Evolutionary conservation across 2,888 invertebrate species (phyloP), one percentile per base, ranked within the genome.

Genomic region (Hypomecis atomaria): DNA sequence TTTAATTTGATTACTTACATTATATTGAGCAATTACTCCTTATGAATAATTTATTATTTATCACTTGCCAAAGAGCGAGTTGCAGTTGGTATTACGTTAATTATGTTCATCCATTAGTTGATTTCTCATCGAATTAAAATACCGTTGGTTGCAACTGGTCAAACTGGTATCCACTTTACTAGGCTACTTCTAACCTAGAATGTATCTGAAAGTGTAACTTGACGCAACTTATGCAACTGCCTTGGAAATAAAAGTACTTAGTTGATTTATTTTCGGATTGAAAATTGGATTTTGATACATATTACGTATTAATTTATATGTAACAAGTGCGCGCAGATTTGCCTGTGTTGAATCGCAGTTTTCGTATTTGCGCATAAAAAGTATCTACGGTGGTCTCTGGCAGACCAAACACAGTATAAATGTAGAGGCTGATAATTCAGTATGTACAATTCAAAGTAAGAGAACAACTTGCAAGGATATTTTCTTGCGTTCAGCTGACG

Each of bases 151-250:
- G 57, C 48, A 58, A 43, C 53, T 48, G 1, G 42, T 10, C 40
- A 63, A 63, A 53, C 58, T 54, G 37, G 58, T 58, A 58, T 38
- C 11, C 59, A 64, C 42, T 44, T 53, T 34, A 42, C 48, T 53
- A 62, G 23, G 11, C 53, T 34, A 38, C 49, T 52, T 45, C 4
- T 34, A 45, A 53, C 47, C 48, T 53, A 53, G 42, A 47, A 53
- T 53, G 50, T 37, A 23, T 49, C 6, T 23, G 37, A 34, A 44
- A 48, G 65, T 59, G 65, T 60, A 64, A 69, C 65, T 57, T 47
- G 66, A 68, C 57, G 60, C 64, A 69, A 62, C 49, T 63, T 52
- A 59, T 59, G 59, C 61, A 69, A 67, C 57, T 60, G 11, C 8
- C 44, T 48, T 45, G 49, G 10, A 2, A 44, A 37, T 52, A 52